Base-by-base conservation (phyloP, 2,888 invertebrate species). In the Eumacrocentrus americanus region DNA sequence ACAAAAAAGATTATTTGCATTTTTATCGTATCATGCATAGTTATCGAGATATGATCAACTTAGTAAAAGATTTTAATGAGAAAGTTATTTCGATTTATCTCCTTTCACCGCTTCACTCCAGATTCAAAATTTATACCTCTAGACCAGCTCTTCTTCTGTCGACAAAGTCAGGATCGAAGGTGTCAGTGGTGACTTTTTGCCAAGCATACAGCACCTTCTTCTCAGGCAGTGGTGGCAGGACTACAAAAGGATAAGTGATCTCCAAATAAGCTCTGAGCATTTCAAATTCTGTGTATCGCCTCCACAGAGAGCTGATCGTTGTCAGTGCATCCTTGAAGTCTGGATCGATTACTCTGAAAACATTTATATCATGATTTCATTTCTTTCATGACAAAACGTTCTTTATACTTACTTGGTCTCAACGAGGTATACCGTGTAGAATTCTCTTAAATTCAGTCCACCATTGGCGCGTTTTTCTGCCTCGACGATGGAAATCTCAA, bases 271-370 rank as follows among this genome's bases (percentile, higher is more conserved):
- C 88, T 69, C 90, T 85, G 51, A 94, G 84, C 68, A 91, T 87
- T 77, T 92, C 92, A 83, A 93, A 93, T 79, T 94, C 93, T 46
- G 91, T 91, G 76, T 93, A 94, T 29, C 93, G 82, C 67, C 93
- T 83, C 90, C 91, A 91, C 68, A 91, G 85, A 12, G 89, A 87
- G 67, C 88, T 88, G 58, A 88, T 81, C 74, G 86, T 88, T 2
- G 84, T 84, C 42, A 88, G 81, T 44, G 88, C 86, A 59, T 83
- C 79, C 70, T 86, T 85, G 68, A 85, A 88, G 9, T 87, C 85
- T 6, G 85, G 82, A 79, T 89, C 88, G 20, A 85, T 87, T 6
- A 89, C 87, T 82, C 90, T 90, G 76, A 18, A 61, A 18, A 12
- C 9, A 42, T 29, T 42, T 29, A 5, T n/a, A n/a, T n/a, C n/a